Percentiles rank a stretch among this genome's conserved stretches.
Conservation (phyloP, 2,888 invertebrate species). For the Notodonta dromedarius region DNA sequence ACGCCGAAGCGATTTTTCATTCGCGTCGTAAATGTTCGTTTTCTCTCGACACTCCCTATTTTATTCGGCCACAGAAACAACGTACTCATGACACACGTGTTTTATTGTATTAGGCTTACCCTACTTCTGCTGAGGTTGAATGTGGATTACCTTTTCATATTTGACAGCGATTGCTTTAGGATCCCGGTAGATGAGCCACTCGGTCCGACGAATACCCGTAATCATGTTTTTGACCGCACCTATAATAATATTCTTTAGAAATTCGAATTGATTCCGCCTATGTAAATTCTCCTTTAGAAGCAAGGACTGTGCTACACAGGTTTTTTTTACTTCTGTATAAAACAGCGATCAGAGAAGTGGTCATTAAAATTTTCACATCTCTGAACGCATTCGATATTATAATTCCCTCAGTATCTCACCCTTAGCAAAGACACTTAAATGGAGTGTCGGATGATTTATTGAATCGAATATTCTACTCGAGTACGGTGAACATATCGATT, state of each 20-base stretch:
- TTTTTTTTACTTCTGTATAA: background rate
- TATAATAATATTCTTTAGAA: background rate
- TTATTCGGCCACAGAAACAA: slow-evolving; percentile 58
- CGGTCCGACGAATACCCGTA: background rate
- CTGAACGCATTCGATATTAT: slow-evolving; percentile 6
- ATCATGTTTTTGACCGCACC: background rate
- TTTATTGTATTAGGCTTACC: slow-evolving; percentile 37
- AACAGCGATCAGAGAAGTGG: slow-evolving; percentile 6
- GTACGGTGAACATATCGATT: slow-evolving; percentile 48
- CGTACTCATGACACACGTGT: slow-evolving; percentile 41
- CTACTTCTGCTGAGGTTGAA: slow-evolving; percentile 21
- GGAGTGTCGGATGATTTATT: slow-evolving; percentile 15
- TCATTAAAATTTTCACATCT: slow-evolving; percentile 9
- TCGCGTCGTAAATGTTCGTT: slow-evolving; percentile 61
- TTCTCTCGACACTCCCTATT: slow-evolving; percentile 40
- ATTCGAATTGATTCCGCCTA: background rate
- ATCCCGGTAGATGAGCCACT: slow-evolving; percentile 3
- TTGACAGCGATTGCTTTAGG: slow-evolving; percentile 11
- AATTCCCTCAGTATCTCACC: slow-evolving; percentile 8
- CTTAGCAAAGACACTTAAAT: slow-evolving; percentile 10
- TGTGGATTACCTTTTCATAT: slow-evolving; percentile 22
- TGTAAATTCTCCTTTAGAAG: background rate
- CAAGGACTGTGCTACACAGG: background rate
- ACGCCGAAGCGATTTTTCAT: slow-evolving; percentile 71
- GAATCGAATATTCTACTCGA: slow-evolving; percentile 29